Base-by-base conservation (phyloP, 2,888 invertebrate species). In the Nezara viridula region DNA sequence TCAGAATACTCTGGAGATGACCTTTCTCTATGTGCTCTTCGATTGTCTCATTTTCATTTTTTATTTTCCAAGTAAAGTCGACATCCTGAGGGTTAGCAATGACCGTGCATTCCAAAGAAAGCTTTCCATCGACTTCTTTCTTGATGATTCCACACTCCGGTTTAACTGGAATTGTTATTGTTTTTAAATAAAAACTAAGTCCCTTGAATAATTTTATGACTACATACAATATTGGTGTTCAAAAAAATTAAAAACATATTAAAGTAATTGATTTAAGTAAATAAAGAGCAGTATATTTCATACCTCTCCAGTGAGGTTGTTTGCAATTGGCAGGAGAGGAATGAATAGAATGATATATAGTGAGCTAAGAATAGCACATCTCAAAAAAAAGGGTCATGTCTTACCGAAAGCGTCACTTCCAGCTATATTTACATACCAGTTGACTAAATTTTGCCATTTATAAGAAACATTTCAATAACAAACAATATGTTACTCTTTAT, bases 121-220 rank as follows among this genome's bases (percentile, higher is more conserved):
- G 95, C 91, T 95, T 95, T 49, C 97, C 97, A 90, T 96, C 95
- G 88, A 95, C 94, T 92, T 96, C 96, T 66, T 94, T 94, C 91
- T 95, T 95, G 90, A 95, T 95, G 91, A 98, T 96, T 88, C 95
- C 95, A 92, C 98, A 98, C 92, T 96, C 96, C 1, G 98, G 98
- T 91, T 96, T 95, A 94, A 95, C 98, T 98, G 93, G 24, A 93
- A 93, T 88, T 91, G 91, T 89, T 88, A 90, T 7, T 7, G 10
- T 7, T 44, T 44, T 44, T 44, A 44, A 10, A n/a, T n/a, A n/a
- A n/a, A n/a, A n/a, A n/a, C n/a, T n/a, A n/a, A n/a, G n/a, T n/a
- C n/a, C n/a, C 44, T 7, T 44, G 5, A 89, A 52, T 90, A 91
- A 90, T 73, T 37, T 27, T 60, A 60, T 60, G 60, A 21, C 27